Conservation (phyloP, 2,888 invertebrate genomes). For the Gasteruption jaculator region DNA sequence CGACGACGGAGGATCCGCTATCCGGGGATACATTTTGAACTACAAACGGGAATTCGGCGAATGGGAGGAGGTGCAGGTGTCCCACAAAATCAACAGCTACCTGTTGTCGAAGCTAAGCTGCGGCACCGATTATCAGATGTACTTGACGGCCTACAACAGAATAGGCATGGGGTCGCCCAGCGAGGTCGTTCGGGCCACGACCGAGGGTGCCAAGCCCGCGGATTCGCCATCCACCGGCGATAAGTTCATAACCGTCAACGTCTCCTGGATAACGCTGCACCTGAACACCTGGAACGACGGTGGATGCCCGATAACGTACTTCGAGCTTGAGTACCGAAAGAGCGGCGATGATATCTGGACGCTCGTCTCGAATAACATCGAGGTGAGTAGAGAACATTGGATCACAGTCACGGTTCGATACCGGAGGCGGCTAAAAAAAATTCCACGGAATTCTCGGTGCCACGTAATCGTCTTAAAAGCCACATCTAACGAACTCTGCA, state of each 20-base stretch:
- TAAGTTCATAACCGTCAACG: conserved; percentile 65
- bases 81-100: conserved; percentile 75
- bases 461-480: no score
- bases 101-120: conserved; percentile 80
- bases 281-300: conserved; percentile 86
- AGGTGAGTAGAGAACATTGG: conserved; percentile 39
- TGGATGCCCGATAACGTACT: conserved; percentile 82
- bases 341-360: conserved; percentile 67
- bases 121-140: conserved; percentile 82
- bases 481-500: no score
- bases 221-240: conserved; percentile 44
- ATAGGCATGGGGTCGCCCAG: conserved; percentile 87
- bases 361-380: conserved; percentile 76
- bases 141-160: conserved; percentile 85
- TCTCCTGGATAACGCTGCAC: conserved; percentile 82
- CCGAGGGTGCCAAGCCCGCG: conserved; percentile 47
- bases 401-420: no score
- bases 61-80: conserved; percentile 86
- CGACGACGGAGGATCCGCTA: conserved; percentile 67
- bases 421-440: no score
- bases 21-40: conserved; percentile 78
- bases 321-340: conserved; percentile 70
- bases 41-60: conserved; percentile 87
- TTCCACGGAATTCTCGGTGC: no score
- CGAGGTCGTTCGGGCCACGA: conserved; percentile 76